phyloP scores from a whole-genome alignment of 2,888 invertebrate species.

The Oasisia sp. region DNA sequence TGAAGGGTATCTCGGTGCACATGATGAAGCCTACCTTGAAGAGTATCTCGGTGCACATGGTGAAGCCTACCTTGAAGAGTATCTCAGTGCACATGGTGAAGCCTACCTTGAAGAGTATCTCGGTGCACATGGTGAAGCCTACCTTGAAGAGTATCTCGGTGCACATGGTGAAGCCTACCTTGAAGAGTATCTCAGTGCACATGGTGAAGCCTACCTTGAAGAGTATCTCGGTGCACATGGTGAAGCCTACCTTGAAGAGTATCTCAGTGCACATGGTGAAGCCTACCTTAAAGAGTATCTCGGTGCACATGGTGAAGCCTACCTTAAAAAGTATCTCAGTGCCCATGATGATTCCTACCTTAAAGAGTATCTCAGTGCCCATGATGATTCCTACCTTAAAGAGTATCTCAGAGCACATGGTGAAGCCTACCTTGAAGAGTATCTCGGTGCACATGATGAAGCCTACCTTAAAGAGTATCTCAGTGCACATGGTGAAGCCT shows the following conservation, averaged over 20 bases:
- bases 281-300: conserved; percentile 83
- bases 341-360: conserved; percentile 92
- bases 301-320: conserved; percentile 96
- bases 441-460: conserved; percentile 79
- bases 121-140: too few relatives aligned
- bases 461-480: conserved; percentile 83
- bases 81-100: conserved; percentile 97
- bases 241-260: not conserved
- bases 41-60: too few relatives aligned
- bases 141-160: too few relatives aligned
- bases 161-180: too few relatives aligned
- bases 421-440: conserved; percentile 75
- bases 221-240: too few relatives aligned
- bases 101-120: conserved; percentile 67
- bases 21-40: too few relatives aligned
- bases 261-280: not conserved
- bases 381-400: conserved; percentile 94
- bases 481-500: conserved; percentile 96
- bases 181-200: conserved; percentile 79
- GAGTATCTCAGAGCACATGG: conserved; percentile 93
- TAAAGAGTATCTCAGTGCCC: conserved; percentile 93
- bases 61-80: conserved; percentile 76
- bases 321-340: conserved; percentile 91
- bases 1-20: too few relatives aligned
- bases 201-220: too few relatives aligned